These are phyloP conservation scores for Bovichtus variegatus DNA, from an alignment of 2,797 vertebrate genomes.

Conservation along the genomic window DNA sequence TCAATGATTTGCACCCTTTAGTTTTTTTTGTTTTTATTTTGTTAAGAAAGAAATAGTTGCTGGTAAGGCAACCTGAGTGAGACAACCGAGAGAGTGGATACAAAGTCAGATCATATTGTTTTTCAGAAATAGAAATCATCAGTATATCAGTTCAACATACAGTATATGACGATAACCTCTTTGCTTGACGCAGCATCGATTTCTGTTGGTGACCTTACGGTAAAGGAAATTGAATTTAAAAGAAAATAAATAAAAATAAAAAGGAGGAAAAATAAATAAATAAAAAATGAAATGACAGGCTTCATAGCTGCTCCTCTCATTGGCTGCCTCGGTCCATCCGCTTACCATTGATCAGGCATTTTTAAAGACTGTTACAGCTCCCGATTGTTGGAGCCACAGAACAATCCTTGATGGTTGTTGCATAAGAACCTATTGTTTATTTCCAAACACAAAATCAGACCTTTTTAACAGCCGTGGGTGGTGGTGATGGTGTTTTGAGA, in stretches of 20 bases:
- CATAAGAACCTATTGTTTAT: slow-evolving; percentile 37
- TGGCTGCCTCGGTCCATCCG: slow-evolving; percentile 74
- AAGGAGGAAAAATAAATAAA: slow-evolving; percentile 44
- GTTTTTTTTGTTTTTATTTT: slow-evolving; percentile 50
- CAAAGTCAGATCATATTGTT: slow-evolving; percentile 46
- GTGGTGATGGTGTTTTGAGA: slow-evolving; percentile 30
- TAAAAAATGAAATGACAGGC: slow-evolving; percentile 46
- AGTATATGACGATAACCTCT: slow-evolving; percentile 65
- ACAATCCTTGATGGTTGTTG: slow-evolving; percentile 25
- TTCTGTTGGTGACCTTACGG: slow-evolving; percentile 33
- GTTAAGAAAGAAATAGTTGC: slow-evolving; percentile 51
- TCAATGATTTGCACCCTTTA: slow-evolving; percentile 71
- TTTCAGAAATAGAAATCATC: slow-evolving; percentile 55
- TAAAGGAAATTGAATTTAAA: slow-evolving; percentile 44
- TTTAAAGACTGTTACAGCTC: slow-evolving; percentile 69
- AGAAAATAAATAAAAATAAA: slow-evolving; percentile 34
- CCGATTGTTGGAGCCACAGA: slow-evolving; percentile 47
- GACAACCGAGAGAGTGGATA: slow-evolving; percentile 38
- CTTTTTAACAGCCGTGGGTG: slow-evolving; percentile 23
- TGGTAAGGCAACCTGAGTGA: slow-evolving; percentile 37
- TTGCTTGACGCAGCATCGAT: slow-evolving; percentile 61
- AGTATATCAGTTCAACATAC: slow-evolving; percentile 63
- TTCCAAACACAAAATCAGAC: slow-evolving; percentile 46
- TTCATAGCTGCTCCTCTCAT: slow-evolving; percentile 72
- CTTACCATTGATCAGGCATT: slow-evolving; percentile 64